Evolutionary conservation across 2,797 vertebrate species (phyloP), one percentile per base, ranked within the genome.

Genomic region (Oreochromis mossambicus): DNA sequence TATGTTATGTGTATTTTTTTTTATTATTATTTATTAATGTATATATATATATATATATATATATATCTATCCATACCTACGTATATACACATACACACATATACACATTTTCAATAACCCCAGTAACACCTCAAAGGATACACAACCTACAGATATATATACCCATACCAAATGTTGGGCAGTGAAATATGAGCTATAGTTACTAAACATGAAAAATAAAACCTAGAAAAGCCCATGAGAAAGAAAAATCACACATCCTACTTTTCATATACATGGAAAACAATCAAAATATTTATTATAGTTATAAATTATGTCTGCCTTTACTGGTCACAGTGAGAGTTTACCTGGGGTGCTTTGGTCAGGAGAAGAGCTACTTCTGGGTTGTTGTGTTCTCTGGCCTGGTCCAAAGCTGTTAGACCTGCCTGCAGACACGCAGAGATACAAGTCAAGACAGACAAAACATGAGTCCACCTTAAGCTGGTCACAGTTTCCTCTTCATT

Each of bases 261-360:
- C 36, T 73, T 73, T 75, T 75, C 26, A 50, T 73, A 48, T 48
- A 17, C 2, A 1, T 32, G 24, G 4, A 29, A 73, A 19, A 73
- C 43, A 29, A 12, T 48, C 15, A 34, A 63, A 1, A 17, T 36
- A 61, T 61, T 61, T 61, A 61, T 36, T 68, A 14, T 29, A 5
- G 24, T 26, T 29, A 19, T 12, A 48, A 26, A 73, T 73, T 15
- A 68, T 68, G 5, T 24, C 5, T 17, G 24, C 8, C 8, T 70
- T 8, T 46, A 19, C 43, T 73, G 24, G 15, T 48, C 41, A 29
- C 24, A 32, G 68, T 32, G 68, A 48, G 68, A 73, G 4, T 48
- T 87, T 79, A 99, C 98, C 97, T 99, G 98, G 26, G 97, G 97
- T 70, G 98, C 98, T 95, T 99, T 98, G 68, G 98, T 98, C 85